Evolutionary conservation across 2,797 vertebrate genomes (phyloP), one percentile per base, ranked within the genome.

Genomic region (Scleropages formosus): DNA sequence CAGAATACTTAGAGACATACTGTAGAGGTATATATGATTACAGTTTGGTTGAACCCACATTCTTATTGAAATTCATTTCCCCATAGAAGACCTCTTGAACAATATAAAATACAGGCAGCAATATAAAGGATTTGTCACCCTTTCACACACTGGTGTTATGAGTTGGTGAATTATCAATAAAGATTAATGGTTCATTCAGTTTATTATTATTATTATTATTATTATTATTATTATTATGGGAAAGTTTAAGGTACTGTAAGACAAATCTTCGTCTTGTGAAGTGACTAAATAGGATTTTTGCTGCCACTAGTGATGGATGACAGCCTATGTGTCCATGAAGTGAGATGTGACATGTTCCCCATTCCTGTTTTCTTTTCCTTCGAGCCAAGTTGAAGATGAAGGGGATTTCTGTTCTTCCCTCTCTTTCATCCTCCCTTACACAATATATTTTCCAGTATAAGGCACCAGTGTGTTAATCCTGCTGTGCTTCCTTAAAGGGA

Each of bases 221-320:
- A n/a, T n/a, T n/a, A n/a, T n/a, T n/a, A n/a, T 78, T 24, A 27
- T 74, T 81, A 80, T 80, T 77, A 79, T 86, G 73, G 27, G 49
- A 79, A 39, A 81, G 72, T 78, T 83, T 81, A 78, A 86, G 86
- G 82, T 73, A 75, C 76, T 75, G 70, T 10, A 39, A 31, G 31
- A 39, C 72, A 60, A 63, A 31, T 75, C 0, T 51, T 22, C 82
- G 79, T 71, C 56, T 68, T 78, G 56, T 83, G 78, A 74, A 78
- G 72, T 67, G 83, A 83, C 82, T 81, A 77, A 81, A 59, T 69
- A 78, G 85, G 87, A 88, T 89, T 90, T 86, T 79, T 81, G 51
- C 82, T 89, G 89, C 82, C 89, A 88, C 4, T 3, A 77, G 88
- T 91, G 89, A 92, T 90, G 89, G 88, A 91, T 92, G 84, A 82